A percentile compares a stretch with the other conserved stretches of the same genome.
Conservation (phyloP, 2,113 vertebrate species). For the Parus major region DNA sequence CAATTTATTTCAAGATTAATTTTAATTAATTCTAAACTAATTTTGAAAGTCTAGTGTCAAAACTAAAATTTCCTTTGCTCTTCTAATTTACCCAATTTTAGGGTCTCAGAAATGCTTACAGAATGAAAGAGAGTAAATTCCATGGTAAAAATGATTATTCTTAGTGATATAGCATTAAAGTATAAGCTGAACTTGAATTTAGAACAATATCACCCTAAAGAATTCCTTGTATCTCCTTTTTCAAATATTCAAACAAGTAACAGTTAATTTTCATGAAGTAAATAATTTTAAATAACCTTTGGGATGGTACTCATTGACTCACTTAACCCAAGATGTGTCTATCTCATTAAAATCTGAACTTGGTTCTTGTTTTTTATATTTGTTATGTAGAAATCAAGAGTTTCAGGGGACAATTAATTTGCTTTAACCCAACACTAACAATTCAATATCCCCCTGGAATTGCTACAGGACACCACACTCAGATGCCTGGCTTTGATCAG, state of each 20-base stretch:
- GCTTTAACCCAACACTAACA: neutral
- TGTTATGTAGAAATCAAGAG: neutral
- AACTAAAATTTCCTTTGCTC: neutral
- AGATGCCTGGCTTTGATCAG: neutral
- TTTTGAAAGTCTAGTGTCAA: neutral
- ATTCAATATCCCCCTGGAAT: neutral
- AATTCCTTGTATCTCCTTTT: neutral
- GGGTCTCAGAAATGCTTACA: neutral
- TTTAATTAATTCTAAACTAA: neutral
- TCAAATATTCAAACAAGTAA: neutral
- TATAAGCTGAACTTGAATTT: neutral
- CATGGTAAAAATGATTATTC: neutral
- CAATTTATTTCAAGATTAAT: neutral
- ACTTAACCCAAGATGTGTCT: fast-evolving
- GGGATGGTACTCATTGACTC: fast-evolving
- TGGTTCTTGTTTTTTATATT: neutral
- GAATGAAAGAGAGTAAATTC: neutral
- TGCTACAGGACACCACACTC: neutral
- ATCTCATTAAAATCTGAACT: neutral
- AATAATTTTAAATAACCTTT: neutral
- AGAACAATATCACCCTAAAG: neutral
- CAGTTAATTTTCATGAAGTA: neutral
- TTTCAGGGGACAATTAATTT: neutral
- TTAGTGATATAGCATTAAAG: neutral
- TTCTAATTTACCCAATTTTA: neutral